Conservation (phyloP, 2,888 invertebrate genomes). For the Monopis laevigella region DNA sequence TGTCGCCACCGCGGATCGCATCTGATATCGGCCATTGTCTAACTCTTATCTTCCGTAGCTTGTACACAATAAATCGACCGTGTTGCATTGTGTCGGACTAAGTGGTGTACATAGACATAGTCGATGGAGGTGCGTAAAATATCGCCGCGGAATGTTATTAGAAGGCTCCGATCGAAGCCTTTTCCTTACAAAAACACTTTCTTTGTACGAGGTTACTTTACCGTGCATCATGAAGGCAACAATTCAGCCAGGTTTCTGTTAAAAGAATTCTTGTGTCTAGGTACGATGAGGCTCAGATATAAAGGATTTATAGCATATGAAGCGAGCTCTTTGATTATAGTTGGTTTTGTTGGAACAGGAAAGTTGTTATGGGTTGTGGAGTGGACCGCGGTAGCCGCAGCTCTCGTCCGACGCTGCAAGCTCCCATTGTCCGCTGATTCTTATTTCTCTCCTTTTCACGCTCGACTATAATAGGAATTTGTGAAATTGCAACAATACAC, state of each 20-base stretch:
- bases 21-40: conserved; percentile 56
- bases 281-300: too few relatives aligned
- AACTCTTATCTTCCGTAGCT: conserved; percentile 43
- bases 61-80: conserved; percentile 58
- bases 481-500: conserved; percentile 64
- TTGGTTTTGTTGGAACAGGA: too few relatives aligned
- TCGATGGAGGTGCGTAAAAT: conserved; percentile 31
- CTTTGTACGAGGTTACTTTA: too few relatives aligned
- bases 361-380: too few relatives aligned
- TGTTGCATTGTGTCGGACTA: conserved; percentile 41
- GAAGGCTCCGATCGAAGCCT: conserved; percentile 42
- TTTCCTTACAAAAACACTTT: conserved; percentile 22
- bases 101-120: conserved; percentile 29
- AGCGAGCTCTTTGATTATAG: too few relatives aligned
- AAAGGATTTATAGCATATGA: too few relatives aligned
- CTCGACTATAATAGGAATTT: conserved; percentile 59
- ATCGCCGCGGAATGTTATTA: conserved; percentile 52
- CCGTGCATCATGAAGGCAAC: too few relatives aligned
- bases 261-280: too few relatives aligned
- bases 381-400: conserved; percentile 18
- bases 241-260: too few relatives aligned
- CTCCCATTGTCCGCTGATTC: conserved; percentile 43
- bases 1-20: conserved; percentile 42
- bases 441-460: conserved; percentile 55
- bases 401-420: conserved; percentile 10